Base-by-base conservation (phyloP, 64 coral and sea anemone genomes). In the Dendronephthya gigantea region DNA sequence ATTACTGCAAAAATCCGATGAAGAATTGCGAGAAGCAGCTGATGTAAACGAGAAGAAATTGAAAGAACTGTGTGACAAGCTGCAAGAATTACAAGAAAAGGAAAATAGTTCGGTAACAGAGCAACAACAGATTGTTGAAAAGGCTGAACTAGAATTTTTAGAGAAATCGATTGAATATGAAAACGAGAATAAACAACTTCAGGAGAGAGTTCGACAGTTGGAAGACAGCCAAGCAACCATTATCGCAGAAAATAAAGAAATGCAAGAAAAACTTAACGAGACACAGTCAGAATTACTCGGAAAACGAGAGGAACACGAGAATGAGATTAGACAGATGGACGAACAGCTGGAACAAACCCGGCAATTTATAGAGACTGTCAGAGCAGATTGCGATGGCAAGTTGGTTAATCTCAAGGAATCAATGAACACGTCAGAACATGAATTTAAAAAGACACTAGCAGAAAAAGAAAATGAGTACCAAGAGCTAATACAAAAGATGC, bases 311-410 rank as follows among this genome's bases (percentile, higher is more conserved):
- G 72, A 79, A 34, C 72, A 79, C 17, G 32, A 36, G 25, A 15
- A 34, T 36, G 4, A 79, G 36, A 79, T 79, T 15, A 79, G 15
- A 39, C 32, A 79, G 16, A 33, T 79, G 72, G 72, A 79, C 16
- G 36, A 34, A 36, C 72, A 79, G 32, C 72, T 79, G 34, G 72
- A 79, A 79, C 32, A 79, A 79, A 79, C 72, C 15, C 72, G 72
- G 32, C 19, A 79, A 29, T 1, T 79, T 34, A 39, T 79, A 16
- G 72, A 79, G 32, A 79, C 19, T 79, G 36, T 34, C 31, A 79
- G 36, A 79, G 36, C 36, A 79, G 72, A 34, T 19, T 14, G 13
- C 72, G 72, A 79, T 16, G 8, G 72, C 29, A 79, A 79, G 36
- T 14, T 79, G 34, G 72, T 39, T 34, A 29, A 79, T 36, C 17